Conservation (phyloP, 2,797 vertebrate species). For the Etheostoma perlongum region DNA sequence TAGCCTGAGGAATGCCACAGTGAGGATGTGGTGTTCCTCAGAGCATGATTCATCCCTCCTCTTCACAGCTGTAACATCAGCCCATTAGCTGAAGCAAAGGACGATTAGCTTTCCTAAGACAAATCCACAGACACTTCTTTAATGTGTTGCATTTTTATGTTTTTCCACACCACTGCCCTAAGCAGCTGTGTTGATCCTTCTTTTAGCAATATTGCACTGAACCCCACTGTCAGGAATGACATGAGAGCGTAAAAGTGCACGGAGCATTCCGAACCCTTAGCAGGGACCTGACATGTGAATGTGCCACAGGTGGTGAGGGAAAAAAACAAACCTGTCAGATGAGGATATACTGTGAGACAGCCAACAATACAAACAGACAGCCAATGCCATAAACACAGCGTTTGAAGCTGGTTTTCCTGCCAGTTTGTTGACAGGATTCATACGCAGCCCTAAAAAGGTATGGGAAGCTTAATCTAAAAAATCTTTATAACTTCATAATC, state of each 20-base stretch:
- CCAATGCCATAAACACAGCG: neutral
- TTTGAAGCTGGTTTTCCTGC: neutral
- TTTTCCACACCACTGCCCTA: neutral
- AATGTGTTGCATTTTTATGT: slow-evolving; percentile 16
- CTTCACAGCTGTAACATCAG: slow-evolving; percentile 32
- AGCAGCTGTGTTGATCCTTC: neutral
- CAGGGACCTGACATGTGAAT: slow-evolving; percentile 1
- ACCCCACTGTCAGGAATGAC: slow-evolving; percentile 8
- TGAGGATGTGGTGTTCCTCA: slow-evolving; percentile 23
- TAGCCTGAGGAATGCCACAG: slow-evolving; percentile 24
- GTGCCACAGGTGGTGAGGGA: slow-evolving; percentile 22
- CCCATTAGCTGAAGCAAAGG: slow-evolving; percentile 39
- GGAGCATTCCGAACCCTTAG: neutral
- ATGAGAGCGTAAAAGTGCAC: neutral
- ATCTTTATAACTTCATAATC: slow-evolving; percentile 9
- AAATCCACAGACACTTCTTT: slow-evolving; percentile 29
- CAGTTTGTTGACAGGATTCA: slow-evolving; percentile 16
- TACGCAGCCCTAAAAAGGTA: slow-evolving; percentile 1
- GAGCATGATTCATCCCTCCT: slow-evolving; percentile 35
- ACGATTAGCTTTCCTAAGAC: slow-evolving; percentile 35
- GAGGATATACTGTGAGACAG: slow-evolving; percentile 8
- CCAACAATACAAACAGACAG: neutral
- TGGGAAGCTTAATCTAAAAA: slow-evolving; percentile 1
- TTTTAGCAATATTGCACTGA: neutral
- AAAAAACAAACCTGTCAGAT: slow-evolving; percentile 22